phyloP scores from a whole-genome alignment of 2,113 vertebrate species.

The Chelonoidis abingdonii region DNA sequence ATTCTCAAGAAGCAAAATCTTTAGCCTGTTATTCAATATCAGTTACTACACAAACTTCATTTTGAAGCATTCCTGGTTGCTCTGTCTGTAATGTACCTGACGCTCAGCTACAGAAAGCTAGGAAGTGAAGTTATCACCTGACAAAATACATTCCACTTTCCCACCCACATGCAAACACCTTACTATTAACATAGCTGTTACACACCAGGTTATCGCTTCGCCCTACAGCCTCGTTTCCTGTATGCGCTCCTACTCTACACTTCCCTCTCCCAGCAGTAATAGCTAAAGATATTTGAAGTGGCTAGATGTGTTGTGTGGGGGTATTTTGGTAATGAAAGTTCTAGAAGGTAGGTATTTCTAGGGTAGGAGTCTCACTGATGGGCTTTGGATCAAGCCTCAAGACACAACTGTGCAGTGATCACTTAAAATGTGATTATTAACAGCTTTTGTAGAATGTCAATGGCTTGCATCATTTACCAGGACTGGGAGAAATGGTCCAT shows the following conservation, averaged over 20 bases:
- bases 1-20: too few species aligned
- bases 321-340: neutral
- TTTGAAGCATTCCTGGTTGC: too few species aligned
- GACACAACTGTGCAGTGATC: neutral
- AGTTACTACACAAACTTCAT: too few species aligned
- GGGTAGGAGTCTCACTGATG: neutral
- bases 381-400: neutral
- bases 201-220: too few species aligned
- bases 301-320: fast-evolving
- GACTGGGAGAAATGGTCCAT: neutral
- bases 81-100: too few species aligned
- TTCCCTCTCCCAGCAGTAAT: fast-evolving
- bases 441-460: neutral
- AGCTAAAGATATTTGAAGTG: fast-evolving
- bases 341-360: fast-evolving
- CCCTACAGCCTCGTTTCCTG: too few species aligned
- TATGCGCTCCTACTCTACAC: neutral
- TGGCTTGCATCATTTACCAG: neutral
- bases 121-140: too few species aligned
- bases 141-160: too few species aligned
- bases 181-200: too few species aligned
- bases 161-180: too few species aligned
- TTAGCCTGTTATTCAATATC: too few species aligned
- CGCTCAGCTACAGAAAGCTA: too few species aligned
- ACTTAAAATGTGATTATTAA: fast-evolving